Evolutionary conservation across 2,888 invertebrate genomes (phyloP).

Genomic region (Craniophora ligustri): DNA sequence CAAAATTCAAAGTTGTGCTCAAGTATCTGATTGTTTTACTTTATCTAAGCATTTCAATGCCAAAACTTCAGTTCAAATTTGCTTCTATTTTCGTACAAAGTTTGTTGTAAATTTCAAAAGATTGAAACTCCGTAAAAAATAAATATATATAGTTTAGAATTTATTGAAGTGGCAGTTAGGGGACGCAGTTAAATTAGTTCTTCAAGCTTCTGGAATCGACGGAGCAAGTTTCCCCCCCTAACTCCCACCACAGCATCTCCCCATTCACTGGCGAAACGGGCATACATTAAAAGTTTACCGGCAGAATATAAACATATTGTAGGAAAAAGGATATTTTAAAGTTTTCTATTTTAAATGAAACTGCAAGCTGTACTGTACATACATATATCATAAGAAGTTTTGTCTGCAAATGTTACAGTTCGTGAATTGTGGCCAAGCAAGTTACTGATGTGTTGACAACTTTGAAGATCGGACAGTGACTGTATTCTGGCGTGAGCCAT

Average conservation of each 20-base stretch:
- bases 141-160: slow-evolving; percentile 73
- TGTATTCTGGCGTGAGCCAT: too few relatives aligned
- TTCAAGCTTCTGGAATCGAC: slow-evolving; percentile 84
- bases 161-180: slow-evolving; percentile 84
- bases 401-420: slow-evolving; percentile 48
- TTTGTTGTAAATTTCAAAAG: slow-evolving; percentile 41
- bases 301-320: slow-evolving; percentile 77
- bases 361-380: slow-evolving; percentile 36
- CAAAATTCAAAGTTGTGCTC: not conserved
- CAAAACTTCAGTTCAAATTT: slow-evolving; percentile 7
- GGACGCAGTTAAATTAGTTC: slow-evolving; percentile 87
- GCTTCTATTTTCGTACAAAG: slow-evolving; percentile 18
- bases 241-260: slow-evolving; percentile 47
- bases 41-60: not conserved
- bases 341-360: slow-evolving; percentile 56
- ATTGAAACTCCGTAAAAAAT: slow-evolving; percentile 56
- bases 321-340: slow-evolving; percentile 49
- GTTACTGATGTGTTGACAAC: slow-evolving; percentile 33
- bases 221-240: slow-evolving; percentile 76
- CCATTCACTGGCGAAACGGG: slow-evolving; percentile 75
- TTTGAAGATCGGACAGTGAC: not conserved
- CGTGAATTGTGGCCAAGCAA: slow-evolving; percentile 38
- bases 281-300: slow-evolving; percentile 86
- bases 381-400: slow-evolving; percentile 49
- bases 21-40: not conserved